A percentile compares a stretch with the other conserved stretches of the same genome.
Conservation (phyloP, 1,140 invertebrate species). For the Pogonomyrmex barbatus region DNA sequence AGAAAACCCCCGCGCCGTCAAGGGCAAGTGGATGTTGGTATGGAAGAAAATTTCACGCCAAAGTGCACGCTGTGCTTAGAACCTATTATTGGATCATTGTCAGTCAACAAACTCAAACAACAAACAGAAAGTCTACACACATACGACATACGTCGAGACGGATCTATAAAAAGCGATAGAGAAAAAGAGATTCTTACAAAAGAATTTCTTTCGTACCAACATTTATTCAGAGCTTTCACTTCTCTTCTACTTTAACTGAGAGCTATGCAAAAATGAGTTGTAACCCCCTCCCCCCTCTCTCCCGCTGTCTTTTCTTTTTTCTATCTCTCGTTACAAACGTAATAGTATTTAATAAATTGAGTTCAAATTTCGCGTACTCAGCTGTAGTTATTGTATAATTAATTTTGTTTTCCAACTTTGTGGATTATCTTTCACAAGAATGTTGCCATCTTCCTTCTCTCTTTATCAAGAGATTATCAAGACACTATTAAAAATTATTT, state of each 20-base stretch:
- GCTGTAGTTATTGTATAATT: not conserved
- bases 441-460: not conserved
- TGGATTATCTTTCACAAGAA: not conserved
- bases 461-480: not conserved
- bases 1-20: not conserved
- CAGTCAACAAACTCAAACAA: slow-evolving; percentile 44
- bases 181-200: slow-evolving; percentile 3
- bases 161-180: slow-evolving; percentile 5
- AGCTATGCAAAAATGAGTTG: slow-evolving; percentile 4
- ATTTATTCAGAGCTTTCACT: not conserved
- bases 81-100: slow-evolving; percentile 54
- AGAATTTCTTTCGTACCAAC: not conserved
- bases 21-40: slow-evolving; percentile 37
- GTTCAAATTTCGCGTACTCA: not conserved
- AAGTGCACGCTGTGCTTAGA: slow-evolving; percentile 34
- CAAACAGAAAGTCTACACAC: slow-evolving; percentile 29
- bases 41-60: slow-evolving; percentile 39
- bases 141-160: not conserved
- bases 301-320: not conserved
- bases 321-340: not conserved
- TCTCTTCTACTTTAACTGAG: not conserved
- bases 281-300: not conserved
- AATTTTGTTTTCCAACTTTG: not conserved
- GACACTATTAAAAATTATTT: not conserved
- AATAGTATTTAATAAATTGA: not conserved